Base-by-base conservation (phyloP, 2,888 invertebrate species). In the Eupithecia subfuscata region DNA sequence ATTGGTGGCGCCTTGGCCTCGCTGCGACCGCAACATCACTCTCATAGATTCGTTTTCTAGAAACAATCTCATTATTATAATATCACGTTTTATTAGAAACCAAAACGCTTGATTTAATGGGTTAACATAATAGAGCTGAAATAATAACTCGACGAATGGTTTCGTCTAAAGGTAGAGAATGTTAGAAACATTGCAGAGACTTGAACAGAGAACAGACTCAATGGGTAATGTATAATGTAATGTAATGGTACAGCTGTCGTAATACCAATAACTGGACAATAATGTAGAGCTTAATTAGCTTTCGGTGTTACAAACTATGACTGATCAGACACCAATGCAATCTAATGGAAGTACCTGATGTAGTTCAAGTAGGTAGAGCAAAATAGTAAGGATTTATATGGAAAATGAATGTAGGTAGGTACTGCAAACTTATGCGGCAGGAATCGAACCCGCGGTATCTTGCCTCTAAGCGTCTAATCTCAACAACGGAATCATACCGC, bases 1-100 rank as follows among this genome's bases (percentile, higher is more conserved):
- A 6, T 43, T 71, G 63, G 48, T 37, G 40, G 67, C 71, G n/a
- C 81, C 80, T 80, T 82, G 81, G 78, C 81, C 81, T 75, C 70
- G 70, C 78, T 75, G 70, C 22, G 64, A 74, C 76, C 78, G 75
- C 79, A 69, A 76, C 37, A 48, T 18, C 7, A 45, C 43, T 34
- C 73, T 74, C 69, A 68, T 70, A 70, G 71, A 77, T 71, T 74
- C 60, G 14, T 69, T 76, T 77, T 71, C 68, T 45, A 52, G 2
- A 52, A 52, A 52, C 52, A 71, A 65, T 73, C 22, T 65, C 30
- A 18, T 14, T 40, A 43, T 65, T 65, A 69, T 73, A 30, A 69
- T 69, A 37, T 71, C 74, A 71, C 76, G 74, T 74, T 71, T 25
- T 45, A 70, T 70, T 40, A 60, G 60, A 40, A 70, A 60, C 60